These are phyloP conservation scores for Eupithecia abbreviata DNA, from an alignment of 2,888 invertebrate species.

Conservation along the genomic window DNA sequence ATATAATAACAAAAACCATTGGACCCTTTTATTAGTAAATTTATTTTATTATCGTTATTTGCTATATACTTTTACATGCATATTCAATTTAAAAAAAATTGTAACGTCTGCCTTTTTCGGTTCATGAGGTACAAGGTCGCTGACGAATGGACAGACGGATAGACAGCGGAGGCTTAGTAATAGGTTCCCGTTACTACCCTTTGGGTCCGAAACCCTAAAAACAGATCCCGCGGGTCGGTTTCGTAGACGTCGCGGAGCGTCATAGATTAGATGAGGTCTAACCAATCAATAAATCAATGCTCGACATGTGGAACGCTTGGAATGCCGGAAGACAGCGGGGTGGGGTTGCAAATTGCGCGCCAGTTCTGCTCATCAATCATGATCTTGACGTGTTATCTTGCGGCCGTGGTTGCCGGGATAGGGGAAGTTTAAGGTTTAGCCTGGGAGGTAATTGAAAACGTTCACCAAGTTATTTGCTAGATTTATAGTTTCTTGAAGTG, in stretches of 20 bases:
- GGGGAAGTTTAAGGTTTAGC: conserved; percentile 31
- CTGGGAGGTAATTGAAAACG: conserved; percentile 6
- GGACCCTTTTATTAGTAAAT: too few relatives aligned
- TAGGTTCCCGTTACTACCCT: too few relatives aligned
- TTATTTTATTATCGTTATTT: too few relatives aligned
- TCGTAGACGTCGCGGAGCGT: background rate
- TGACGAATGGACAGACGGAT: too few relatives aligned
- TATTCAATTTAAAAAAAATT: too few relatives aligned
- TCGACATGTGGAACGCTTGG: conserved; percentile 35
- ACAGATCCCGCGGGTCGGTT: background rate
- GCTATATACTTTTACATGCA: too few relatives aligned
- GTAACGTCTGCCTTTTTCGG: too few relatives aligned
- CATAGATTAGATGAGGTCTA: background rate
- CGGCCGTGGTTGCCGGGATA: conserved; percentile 30
- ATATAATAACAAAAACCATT: too few relatives aligned
- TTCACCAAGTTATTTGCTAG: conserved; percentile 1
- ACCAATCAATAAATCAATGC: conserved; percentile 31
- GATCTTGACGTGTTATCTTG: conserved; percentile 38
- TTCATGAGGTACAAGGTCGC: too few relatives aligned
- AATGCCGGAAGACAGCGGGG: conserved; percentile 32
- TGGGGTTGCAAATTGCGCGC: conserved; percentile 43
- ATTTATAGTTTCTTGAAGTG: conserved; percentile 4
- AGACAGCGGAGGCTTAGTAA: too few relatives aligned
- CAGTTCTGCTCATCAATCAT: conserved; percentile 47
- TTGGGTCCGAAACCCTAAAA: too few relatives aligned